phyloP scores from a whole-genome alignment of 2,888 invertebrate species.

The Deroplatys truncata region DNA sequence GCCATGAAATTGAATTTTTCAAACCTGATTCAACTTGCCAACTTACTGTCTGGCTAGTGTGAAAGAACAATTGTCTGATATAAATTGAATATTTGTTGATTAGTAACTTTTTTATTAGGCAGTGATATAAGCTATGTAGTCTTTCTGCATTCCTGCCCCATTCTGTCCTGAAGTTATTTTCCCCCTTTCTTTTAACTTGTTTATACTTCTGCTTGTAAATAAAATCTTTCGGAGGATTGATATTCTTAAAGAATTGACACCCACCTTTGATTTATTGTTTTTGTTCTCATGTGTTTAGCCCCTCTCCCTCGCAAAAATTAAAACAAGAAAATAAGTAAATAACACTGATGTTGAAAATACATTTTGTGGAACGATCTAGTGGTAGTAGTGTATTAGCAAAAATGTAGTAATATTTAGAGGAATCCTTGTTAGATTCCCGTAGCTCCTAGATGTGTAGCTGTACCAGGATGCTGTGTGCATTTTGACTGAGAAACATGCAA shows the following conservation, averaged over 20 bases:
- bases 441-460: background rate
- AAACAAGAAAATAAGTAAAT: constrained; percentile 1
- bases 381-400: background rate
- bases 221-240: background rate
- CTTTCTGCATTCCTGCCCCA: too few species aligned
- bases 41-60: too few species aligned
- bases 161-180: too few species aligned
- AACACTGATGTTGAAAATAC: background rate
- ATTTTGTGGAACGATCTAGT: background rate
- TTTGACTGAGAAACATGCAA: constrained; percentile 8
- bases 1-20: too few species aligned
- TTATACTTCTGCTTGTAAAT: background rate
- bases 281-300: constrained; percentile 26
- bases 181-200: too few species aligned
- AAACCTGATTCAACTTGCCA: too few species aligned
- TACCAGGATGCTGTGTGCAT: constrained; percentile 11
- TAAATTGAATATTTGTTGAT: too few species aligned
- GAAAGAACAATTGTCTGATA: too few species aligned
- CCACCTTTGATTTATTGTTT: constrained; percentile 19
- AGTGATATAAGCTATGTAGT: too few species aligned
- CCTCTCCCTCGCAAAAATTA: constrained; percentile 12
- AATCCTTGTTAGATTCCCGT: background rate
- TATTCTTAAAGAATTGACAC: constrained; percentile 6
- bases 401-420: background rate
- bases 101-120: too few species aligned